Evolutionary conservation across 2,113 vertebrate genomes (phyloP).

Genomic region (Corythaixoides concolor): DNA sequence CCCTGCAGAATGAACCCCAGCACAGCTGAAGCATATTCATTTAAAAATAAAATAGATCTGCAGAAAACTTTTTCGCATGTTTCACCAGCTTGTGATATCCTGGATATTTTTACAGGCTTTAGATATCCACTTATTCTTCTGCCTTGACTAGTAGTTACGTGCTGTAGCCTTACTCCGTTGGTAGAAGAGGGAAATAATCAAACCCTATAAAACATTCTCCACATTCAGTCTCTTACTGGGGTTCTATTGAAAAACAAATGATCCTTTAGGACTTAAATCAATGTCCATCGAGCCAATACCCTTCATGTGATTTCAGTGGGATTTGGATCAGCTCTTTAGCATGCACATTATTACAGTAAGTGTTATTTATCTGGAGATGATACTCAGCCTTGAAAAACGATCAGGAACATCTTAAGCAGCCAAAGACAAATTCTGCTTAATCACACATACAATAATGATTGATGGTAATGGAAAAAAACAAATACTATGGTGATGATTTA

Average conservation of each 20-base stretch:
- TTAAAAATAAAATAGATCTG: not conserved
- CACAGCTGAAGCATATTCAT: not conserved
- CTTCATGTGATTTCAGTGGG: not conserved
- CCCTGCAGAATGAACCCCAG: not conserved
- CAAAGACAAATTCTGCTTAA: constrained; percentile 48
- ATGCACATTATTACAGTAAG: not conserved
- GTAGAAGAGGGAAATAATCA: constrained; percentile 15
- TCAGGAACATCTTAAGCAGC: constrained; percentile 35
- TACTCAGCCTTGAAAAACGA: constrained; percentile 34
- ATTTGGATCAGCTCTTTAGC: constrained; percentile 10
- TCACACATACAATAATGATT: constrained; percentile 38
- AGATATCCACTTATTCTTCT: not conserved
- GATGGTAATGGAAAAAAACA: constrained; percentile 57
- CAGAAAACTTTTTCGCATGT: not conserved
- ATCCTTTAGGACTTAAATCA: constrained; percentile 42
- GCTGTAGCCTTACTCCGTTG: not conserved
- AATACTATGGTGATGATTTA: constrained; percentile 49
- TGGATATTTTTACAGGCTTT: not conserved
- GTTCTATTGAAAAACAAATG: constrained; percentile 38
- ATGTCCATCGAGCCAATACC: not conserved
- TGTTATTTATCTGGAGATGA: constrained; percentile 39
- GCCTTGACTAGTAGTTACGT: not conserved
- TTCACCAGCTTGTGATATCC: not conserved
- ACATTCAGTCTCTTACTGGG: not conserved
- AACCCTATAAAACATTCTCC: not conserved